Conservation (phyloP, 2,113 vertebrate genomes). For the Elephas maximus region DNA sequence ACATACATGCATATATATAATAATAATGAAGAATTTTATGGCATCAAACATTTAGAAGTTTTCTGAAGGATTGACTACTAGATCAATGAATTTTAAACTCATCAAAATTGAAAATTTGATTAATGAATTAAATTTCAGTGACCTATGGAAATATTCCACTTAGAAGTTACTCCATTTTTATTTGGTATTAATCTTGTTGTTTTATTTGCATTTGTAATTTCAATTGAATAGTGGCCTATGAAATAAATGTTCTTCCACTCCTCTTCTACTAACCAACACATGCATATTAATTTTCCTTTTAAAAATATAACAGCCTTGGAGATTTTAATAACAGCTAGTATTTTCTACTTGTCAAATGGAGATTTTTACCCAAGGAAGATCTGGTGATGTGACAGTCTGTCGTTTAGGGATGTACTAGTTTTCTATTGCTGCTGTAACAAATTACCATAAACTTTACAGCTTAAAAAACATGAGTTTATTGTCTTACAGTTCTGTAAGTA, state of each 20-base stretch:
- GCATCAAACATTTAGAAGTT: background rate
- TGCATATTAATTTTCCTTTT: background rate
- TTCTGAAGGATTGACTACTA: background rate
- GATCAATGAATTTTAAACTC: background rate
- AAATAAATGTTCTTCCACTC: background rate
- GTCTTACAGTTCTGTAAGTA: background rate
- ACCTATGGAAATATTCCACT: background rate
- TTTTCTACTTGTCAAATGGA: background rate
- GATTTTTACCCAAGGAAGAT: background rate
- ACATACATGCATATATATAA: background rate
- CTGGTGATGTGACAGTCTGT: background rate
- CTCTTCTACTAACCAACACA: background rate
- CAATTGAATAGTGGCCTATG: background rate
- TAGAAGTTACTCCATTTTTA: background rate
- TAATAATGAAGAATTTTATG: background rate
- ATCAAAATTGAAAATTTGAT: background rate
- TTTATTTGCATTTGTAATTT: background rate
- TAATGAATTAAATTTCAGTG: background rate
- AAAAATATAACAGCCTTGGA: background rate
- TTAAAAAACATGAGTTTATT: background rate
- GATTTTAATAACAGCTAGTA: background rate
- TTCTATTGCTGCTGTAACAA: background rate
- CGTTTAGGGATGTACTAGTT: background rate
- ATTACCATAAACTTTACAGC: background rate
- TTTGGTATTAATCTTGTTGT: background rate